Base-by-base conservation (phyloP, 1,140 invertebrate genomes). In the Drosophila parvula region DNA sequence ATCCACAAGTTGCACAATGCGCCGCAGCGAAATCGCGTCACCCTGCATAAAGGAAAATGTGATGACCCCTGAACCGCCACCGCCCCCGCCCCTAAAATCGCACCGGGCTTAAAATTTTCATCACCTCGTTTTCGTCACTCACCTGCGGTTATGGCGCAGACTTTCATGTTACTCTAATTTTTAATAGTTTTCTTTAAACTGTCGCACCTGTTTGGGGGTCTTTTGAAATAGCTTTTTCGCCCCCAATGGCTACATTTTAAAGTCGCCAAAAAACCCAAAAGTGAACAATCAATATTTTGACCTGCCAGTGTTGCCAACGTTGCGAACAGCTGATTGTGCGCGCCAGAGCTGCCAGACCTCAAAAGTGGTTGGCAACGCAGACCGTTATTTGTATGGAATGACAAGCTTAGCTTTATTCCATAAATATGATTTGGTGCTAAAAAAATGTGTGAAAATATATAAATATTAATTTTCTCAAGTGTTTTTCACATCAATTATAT, bases 1-100 rank as follows among this genome's bases (percentile, higher is more conserved):
- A 85, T 67, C 68, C 71, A 84, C 71, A 79, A 81, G 68, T 79
- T 86, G 83, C 83, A 88, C 85, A 84, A 73, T 78, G 75, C 76
- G 82, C 74, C 78, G 68, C 78, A 85, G 74, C 73, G 59, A 43
- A 78, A 84, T 86, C 81, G 80, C 78, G 78, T 81, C 79, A 83
- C 79, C 51, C 18, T 79, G 81, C 84, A 83, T 77, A 88, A 86
- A 83, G 76, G 58, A 88, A 60, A 61, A 34, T 11, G 38, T 11
- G 38, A 40, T 18, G 48, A 74, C 59, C 79, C 63, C 62, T 56
- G 28, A 79, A 44, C 76, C 53, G 28, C 40, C 55, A 41, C 27
- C 16, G 14, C 36, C 44, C 30, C 27, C 50, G 18, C 36, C 12
- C 30, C 40, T 4, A 51, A 48, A 53, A 34, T 53, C 5, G 48